Percentiles rank a stretch among this genome's conserved stretches.
Evolutionary conservation across 2,113 vertebrate genomes (phyloP).

Genomic region (Istiophorus platypterus): DNA sequence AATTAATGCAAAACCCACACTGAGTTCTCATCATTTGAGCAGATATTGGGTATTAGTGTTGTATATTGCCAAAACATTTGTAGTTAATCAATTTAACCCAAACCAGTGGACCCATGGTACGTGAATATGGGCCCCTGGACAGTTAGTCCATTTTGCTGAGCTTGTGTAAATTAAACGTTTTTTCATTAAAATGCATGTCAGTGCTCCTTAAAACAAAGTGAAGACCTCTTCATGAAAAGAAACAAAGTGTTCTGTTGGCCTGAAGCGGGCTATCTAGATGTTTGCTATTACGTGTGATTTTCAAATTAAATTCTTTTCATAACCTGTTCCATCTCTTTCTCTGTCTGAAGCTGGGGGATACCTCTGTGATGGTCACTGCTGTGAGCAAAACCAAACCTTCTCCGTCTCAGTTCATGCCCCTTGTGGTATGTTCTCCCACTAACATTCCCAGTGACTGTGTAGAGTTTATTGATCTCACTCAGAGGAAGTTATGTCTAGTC

Average conservation of each 20-base stretch:
- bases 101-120: not conserved
- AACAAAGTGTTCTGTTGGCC: not conserved
- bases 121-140: not conserved
- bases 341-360: constrained; percentile 89
- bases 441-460: not conserved
- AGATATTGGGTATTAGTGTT: not conserved
- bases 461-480: not conserved
- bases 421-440: constrained; percentile 89
- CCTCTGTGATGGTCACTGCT: constrained; percentile 96
- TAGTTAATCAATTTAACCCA: not conserved
- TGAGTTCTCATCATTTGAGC: not conserved
- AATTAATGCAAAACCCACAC: not conserved
- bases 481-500: not conserved
- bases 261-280: not conserved
- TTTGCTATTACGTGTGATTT: not conserved
- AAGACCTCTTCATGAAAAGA: not conserved
- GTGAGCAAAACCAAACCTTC: constrained; percentile 97
- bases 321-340: not conserved
- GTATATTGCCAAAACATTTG: too few species aligned
- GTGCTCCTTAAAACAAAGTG: not conserved
- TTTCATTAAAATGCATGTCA: too few species aligned
- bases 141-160: too few species aligned
- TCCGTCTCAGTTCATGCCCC: constrained; percentile 93
- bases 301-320: not conserved
- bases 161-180: too few species aligned